Evolutionary conservation across 1,140 invertebrate genomes (phyloP), one percentile per base, ranked within the genome.

Genomic region (Drosophila auraria): DNA sequence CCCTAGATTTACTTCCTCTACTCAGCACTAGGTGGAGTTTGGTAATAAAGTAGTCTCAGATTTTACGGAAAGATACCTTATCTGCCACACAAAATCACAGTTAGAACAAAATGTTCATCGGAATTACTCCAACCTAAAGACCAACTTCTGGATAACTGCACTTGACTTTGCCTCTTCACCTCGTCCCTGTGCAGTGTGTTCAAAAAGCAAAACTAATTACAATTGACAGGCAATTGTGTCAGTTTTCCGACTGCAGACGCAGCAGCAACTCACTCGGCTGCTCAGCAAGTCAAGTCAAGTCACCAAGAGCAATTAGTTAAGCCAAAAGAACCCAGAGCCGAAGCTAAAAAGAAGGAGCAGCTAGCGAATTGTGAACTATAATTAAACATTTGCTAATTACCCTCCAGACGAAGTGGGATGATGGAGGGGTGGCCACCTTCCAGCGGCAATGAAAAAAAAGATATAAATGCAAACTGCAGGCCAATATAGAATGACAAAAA

Each of bases 191-290:
- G 14, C 40, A 58, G 56, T 90, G 83, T 42, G 83, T 42, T 77
- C 87, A 87, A 83, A 87, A 76, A 83, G 83, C 87, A 91, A 75
- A 91, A 91, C 87, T 91, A 91, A 91, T 91, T 91, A 83, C 87
- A 91, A 91, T 91, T 89, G 87, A 91, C 87, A 91, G 87, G 89
- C 82, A 90, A 87, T 84, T 87, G 83, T 89, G 86, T 72, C 80
- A 84, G 73, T 33, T 51, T 49, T 25, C 62, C 42, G 33, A 38
- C 54, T 64, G 49, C 45, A 54, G 44, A 58, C 20, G 59, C 25
- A 23, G 51, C 53, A 38, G 53, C 49, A 66, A 58, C 38, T 70
- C 47, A 78, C 51, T 80, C 77, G 61, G 75, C 27, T 40, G 66
- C 49, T 42, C 40, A 50, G 59, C 70, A 42, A 68, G 73, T 54